Evolutionary conservation across 1,140 invertebrate species (phyloP).

Genomic region (Phymastichus coffea): DNA sequence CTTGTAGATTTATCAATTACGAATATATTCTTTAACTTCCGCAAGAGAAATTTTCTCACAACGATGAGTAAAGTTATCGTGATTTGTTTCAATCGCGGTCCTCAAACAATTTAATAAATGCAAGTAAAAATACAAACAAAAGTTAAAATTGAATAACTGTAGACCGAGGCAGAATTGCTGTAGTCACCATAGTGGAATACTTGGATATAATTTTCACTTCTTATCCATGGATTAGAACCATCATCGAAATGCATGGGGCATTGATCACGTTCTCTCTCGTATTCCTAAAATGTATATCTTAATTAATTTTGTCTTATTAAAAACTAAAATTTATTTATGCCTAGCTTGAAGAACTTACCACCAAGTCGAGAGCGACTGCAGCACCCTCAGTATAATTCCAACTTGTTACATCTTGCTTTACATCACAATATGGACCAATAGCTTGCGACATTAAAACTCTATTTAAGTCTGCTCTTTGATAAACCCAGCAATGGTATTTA

Average conservation of each 20-base stretch:
- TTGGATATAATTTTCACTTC: slow-evolving; percentile 70
- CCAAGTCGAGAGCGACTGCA: slow-evolving; percentile 84
- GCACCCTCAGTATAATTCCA: slow-evolving; percentile 88
- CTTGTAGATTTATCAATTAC: no score
- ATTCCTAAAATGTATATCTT: slow-evolving; percentile 43
- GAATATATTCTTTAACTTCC: no score
- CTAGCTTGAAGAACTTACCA: slow-evolving; percentile 59
- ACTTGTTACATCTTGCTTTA: slow-evolving; percentile 87
- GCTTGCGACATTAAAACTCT: slow-evolving; percentile 86
- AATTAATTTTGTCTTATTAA: not conserved
- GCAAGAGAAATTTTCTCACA: not conserved
- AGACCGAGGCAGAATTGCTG: not conserved
- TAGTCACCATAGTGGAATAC: slow-evolving; percentile 62
- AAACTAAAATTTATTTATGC: not conserved
- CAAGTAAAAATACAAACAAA: not conserved
- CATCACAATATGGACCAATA: slow-evolving; percentile 85
- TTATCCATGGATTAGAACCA: slow-evolving; percentile 80
- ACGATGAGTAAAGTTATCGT: not conserved
- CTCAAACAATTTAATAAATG: not conserved
- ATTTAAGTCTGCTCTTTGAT: slow-evolving; percentile 92
- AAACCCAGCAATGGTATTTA: slow-evolving; percentile 97
- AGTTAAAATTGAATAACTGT: not conserved
- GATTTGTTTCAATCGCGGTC: not conserved
- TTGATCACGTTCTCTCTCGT: slow-evolving; percentile 71
- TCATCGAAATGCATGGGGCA: slow-evolving; percentile 96